Percentiles rank a stretch among this genome's conserved stretches.
These are phyloP conservation scores for Forbesichthys papilliferus DNA, from an alignment of 2,113 vertebrate species.

Conservation along the genomic window DNA sequence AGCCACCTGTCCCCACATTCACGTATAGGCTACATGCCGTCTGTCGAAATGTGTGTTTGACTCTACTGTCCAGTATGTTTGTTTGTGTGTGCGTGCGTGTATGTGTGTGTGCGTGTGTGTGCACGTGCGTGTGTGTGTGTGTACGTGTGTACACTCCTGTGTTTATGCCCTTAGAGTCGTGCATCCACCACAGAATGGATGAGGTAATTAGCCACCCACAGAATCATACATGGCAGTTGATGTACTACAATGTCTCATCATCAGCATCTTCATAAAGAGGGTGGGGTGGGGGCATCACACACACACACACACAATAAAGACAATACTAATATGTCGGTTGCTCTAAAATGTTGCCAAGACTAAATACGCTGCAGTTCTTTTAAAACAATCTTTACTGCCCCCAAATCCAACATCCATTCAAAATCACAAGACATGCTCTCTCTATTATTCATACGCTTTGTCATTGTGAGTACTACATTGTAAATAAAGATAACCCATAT, in stretches of 20 bases:
- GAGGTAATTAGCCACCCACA: slow-evolving; percentile 23
- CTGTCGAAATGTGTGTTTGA: too few relatives aligned
- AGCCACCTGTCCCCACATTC: not conserved
- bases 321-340: not conserved
- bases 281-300: not conserved
- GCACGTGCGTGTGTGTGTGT: slow-evolving; percentile 2
- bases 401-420: not conserved
- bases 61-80: not conserved
- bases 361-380: slow-evolving; percentile 12
- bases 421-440: too few relatives aligned
- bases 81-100: not conserved
- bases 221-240: slow-evolving; percentile 16
- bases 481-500: too few relatives aligned
- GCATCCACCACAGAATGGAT: not conserved
- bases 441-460: too few relatives aligned
- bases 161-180: too few relatives aligned
- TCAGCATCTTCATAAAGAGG: slow-evolving; percentile 8
- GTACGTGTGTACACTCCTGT: not conserved
- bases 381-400: slow-evolving; percentile 10
- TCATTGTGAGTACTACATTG: too few relatives aligned
- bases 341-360: slow-evolving; percentile 23
- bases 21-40: too few relatives aligned
- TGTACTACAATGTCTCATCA: slow-evolving; percentile 30
- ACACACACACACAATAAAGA: not conserved
- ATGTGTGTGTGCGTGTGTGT: slow-evolving; percentile 9